Percentiles rank a stretch among this genome's conserved stretches.
Evolutionary conservation across 2,113 vertebrate genomes (phyloP).

Genomic region (Symphodus melops): DNA sequence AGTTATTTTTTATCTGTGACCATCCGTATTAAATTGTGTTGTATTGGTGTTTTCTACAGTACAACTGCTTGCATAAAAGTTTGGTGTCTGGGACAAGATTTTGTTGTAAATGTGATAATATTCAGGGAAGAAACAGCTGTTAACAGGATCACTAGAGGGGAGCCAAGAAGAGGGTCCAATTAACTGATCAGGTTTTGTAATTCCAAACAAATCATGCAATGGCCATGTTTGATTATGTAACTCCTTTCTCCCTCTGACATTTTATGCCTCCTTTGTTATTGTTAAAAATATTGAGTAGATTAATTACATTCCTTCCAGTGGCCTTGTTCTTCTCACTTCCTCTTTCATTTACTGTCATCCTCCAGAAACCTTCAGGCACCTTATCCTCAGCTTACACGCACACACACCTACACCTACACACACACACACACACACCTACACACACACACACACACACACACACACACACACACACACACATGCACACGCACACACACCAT

Average conservation of each 20-base stretch:
- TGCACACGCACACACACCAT: slow-evolving; percentile 23
- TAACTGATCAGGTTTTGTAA: slow-evolving; percentile 36
- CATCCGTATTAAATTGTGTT: slow-evolving; percentile 36
- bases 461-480: slow-evolving; percentile 9
- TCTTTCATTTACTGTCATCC: slow-evolving; percentile 63
- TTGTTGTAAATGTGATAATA: slow-evolving; percentile 41
- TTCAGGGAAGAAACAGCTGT: slow-evolving; percentile 12
- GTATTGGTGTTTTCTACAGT: slow-evolving; percentile 12
- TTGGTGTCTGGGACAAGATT: slow-evolving; percentile 30
- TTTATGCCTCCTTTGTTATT: slow-evolving; percentile 15
- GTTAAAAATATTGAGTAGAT: slow-evolving; percentile 31
- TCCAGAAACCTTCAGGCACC: slow-evolving; percentile 43
- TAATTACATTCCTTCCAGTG: slow-evolving; percentile 44
- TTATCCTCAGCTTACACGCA: slow-evolving; percentile 35
- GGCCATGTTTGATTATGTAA: slow-evolving; percentile 17
- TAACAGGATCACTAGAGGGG: slow-evolving; percentile 18
- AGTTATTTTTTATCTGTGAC: slow-evolving; percentile 46
- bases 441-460: slow-evolving; percentile 28
- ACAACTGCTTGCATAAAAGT: neutral
- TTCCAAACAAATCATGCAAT: slow-evolving; percentile 17
- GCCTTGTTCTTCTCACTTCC: slow-evolving; percentile 46
- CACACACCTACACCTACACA: no score
- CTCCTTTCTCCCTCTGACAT: neutral
- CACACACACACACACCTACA: slow-evolving; percentile 25
- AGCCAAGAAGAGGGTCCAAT: slow-evolving; percentile 13